These are phyloP conservation scores for Metopolophium dirhodum DNA, from an alignment of 1,140 invertebrate genomes.

Conservation along the genomic window DNA sequence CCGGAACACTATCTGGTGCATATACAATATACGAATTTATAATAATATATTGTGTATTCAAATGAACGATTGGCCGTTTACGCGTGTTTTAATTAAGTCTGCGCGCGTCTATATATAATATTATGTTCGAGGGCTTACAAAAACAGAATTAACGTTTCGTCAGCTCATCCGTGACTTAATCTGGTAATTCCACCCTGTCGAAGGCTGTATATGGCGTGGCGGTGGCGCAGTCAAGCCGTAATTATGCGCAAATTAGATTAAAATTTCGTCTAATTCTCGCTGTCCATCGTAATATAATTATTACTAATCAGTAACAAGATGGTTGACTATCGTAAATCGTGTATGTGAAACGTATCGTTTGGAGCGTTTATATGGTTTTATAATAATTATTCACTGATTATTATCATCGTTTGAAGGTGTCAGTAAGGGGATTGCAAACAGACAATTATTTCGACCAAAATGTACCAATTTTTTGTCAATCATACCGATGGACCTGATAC, in stretches of 20 bases:
- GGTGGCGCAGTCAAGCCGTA: background rate
- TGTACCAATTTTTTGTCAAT: too few species aligned
- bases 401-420: background rate
- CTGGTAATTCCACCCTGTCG: background rate
- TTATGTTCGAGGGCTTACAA: background rate
- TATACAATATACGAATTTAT: background rate
- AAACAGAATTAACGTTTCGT: conserved; percentile 5
- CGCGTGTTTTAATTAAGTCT: background rate
- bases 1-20: background rate
- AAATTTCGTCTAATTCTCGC: background rate
- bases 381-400: background rate
- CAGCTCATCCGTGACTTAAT: background rate
- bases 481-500: too few species aligned
- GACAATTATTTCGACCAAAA: too few species aligned
- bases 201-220: background rate
- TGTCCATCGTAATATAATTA: background rate
- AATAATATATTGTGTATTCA: background rate
- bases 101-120: background rate
- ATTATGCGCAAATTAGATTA: background rate
- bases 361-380: background rate
- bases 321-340: background rate
- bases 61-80: background rate
- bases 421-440: too few species aligned
- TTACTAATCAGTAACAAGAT: background rate
- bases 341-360: background rate